phyloP scores from a whole-genome alignment of 1,140 invertebrate species.

The Bactericera cockerelli region DNA sequence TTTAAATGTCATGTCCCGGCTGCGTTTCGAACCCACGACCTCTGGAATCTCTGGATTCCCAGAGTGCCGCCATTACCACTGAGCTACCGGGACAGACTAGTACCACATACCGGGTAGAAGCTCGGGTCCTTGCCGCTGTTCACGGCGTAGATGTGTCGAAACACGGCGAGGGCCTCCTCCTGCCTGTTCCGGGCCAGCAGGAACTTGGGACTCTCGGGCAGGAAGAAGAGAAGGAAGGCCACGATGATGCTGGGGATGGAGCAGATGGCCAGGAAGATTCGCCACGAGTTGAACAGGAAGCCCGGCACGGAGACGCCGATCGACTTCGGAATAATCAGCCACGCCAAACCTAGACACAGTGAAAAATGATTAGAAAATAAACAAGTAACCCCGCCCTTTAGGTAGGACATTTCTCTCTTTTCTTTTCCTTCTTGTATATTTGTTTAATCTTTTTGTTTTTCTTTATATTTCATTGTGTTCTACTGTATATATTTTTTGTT shows the following conservation, averaged over 20 bases:
- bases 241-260: constrained; percentile 73
- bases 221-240: constrained; percentile 56
- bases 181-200: constrained; percentile 56
- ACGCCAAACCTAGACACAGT: constrained; percentile 51
- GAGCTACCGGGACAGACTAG: too few relatives aligned
- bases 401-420: too few relatives aligned
- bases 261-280: constrained; percentile 75
- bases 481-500: too few relatives aligned
- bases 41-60: too few relatives aligned
- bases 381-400: too few relatives aligned
- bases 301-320: constrained; percentile 18
- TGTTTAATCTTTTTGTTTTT: too few relatives aligned
- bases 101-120: constrained; percentile 38
- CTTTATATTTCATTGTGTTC: too few relatives aligned
- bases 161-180: constrained; percentile 62
- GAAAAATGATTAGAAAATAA: background rate
- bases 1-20: too few relatives aligned
- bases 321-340: constrained; percentile 61
- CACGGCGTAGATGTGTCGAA: constrained; percentile 57
- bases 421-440: too few relatives aligned
- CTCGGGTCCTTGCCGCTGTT: constrained; percentile 58
- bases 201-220: constrained; percentile 89
- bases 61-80: too few relatives aligned
- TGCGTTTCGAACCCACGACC: too few relatives aligned
- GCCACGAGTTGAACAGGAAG: constrained; percentile 78